Conservation (phyloP, 2,113 vertebrate species). For the Charina bottae region DNA sequence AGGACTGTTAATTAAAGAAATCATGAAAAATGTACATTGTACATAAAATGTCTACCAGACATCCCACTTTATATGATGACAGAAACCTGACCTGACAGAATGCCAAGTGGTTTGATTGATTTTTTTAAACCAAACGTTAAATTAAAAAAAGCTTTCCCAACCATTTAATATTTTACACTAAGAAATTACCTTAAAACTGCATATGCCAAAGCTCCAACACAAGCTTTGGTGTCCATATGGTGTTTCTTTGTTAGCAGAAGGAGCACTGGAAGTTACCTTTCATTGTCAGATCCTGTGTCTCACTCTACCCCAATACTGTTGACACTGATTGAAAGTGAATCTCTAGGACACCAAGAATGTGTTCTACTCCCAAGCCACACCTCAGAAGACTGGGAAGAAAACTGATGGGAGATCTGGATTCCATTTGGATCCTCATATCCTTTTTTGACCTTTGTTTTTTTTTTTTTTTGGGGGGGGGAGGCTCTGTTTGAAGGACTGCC, state of each 20-base stretch:
- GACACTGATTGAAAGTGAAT: background rate
- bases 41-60: constrained; percentile 49
- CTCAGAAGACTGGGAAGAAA: background rate
- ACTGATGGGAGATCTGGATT: background rate
- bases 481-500: background rate
- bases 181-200: background rate
- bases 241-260: background rate
- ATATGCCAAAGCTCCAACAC: background rate
- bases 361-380: background rate
- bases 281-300: background rate
- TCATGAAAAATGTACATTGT: constrained; percentile 68
- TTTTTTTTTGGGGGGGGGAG: background rate
- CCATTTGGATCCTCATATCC: background rate
- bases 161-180: background rate
- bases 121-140: background rate
- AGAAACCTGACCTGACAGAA: background rate
- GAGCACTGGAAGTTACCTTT: background rate
- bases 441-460: background rate
- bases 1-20: constrained; percentile 75
- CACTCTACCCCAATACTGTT: background rate
- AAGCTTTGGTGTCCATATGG: background rate
- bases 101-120: constrained; percentile 1
- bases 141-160: constrained; percentile 3
- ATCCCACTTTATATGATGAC: constrained; percentile 21
- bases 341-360: background rate